These are phyloP conservation scores for Melanostigma gelatinosum DNA, from an alignment of 2,113 vertebrate species.

Conservation along the genomic window DNA sequence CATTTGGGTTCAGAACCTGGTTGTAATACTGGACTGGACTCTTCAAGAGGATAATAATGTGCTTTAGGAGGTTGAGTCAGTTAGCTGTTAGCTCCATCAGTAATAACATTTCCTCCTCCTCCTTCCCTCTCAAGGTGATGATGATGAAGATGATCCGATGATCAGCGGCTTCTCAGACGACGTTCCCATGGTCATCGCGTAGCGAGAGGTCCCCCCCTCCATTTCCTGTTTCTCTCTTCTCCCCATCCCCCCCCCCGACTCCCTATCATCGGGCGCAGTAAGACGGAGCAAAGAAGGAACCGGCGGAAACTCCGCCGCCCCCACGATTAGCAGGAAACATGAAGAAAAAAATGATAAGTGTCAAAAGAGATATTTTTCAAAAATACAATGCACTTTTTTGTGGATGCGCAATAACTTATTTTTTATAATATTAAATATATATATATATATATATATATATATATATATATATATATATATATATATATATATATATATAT, in stretches of 20 bases:
- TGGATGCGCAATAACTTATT: conserved; percentile 88
- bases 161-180: conserved; percentile 99
- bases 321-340: conserved; percentile 50
- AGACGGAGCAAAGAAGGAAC: too few species aligned
- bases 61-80: too few species aligned
- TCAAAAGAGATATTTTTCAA: conserved; percentile 83
- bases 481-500: conserved; percentile 21
- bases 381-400: conserved; percentile 86
- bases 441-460: conserved; percentile 7
- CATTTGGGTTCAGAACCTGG: too few species aligned
- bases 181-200: conserved; percentile 98
- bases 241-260: conserved; percentile 17
- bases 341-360: conserved; percentile 59
- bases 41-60: too few species aligned
- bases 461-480: background rate
- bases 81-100: too few species aligned
- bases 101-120: background rate
- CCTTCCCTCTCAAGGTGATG: conserved; percentile 85
- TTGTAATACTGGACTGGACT: too few species aligned
- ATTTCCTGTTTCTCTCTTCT: conserved; percentile 11
- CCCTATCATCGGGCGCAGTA: conserved; percentile 11
- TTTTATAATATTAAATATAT: conserved; percentile 84
- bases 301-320: too few species aligned
- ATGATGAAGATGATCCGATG: conserved; percentile 97
- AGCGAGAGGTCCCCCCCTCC: conserved; percentile 67